These are phyloP conservation scores for Danaus chrysippus DNA, from an alignment of 2,888 invertebrate species.

Conservation along the genomic window DNA sequence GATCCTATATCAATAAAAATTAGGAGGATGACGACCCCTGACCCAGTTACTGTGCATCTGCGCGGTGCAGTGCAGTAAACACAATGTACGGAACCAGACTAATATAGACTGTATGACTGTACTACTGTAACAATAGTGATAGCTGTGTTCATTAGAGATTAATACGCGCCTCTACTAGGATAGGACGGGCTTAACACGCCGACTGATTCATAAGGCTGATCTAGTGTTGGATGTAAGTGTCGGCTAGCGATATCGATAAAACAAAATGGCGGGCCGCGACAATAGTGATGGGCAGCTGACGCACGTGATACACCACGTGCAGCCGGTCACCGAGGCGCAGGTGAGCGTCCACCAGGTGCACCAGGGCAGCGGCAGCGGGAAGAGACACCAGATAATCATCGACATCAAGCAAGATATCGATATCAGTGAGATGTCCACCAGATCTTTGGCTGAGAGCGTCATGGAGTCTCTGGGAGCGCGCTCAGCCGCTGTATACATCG, in stretches of 20 bases:
- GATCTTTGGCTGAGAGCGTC: conserved; percentile 72
- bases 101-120: conserved; percentile 43
- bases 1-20: conserved; percentile 34
- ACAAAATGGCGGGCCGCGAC: conserved; percentile 64
- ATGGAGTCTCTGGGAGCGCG: conserved; percentile 74
- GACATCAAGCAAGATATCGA: conserved; percentile 75
- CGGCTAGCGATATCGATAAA: conserved; percentile 34
- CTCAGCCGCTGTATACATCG: conserved; percentile 72
- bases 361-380: conserved; percentile 62
- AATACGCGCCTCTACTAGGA: conserved; percentile 40
- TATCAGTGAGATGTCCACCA: conserved; percentile 69
- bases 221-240: conserved; percentile 35
- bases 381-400: conserved; percentile 73
- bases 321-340: conserved; percentile 62
- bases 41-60: conserved; percentile 66
- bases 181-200: conserved; percentile 47
- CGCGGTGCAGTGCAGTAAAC: conserved; percentile 58
- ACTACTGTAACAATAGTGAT: conserved; percentile 55
- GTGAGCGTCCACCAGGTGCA: conserved; percentile 73
- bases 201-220: conserved; percentile 65
- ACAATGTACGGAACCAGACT: conserved; percentile 34
- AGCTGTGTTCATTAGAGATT: conserved; percentile 67
- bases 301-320: conserved; percentile 68
- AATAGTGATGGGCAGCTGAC: conserved; percentile 61
- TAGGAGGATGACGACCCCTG: conserved; percentile 61